Evolutionary conservation across 2,888 invertebrate species (phyloP).

Genomic region (Synergus japonicus): DNA sequence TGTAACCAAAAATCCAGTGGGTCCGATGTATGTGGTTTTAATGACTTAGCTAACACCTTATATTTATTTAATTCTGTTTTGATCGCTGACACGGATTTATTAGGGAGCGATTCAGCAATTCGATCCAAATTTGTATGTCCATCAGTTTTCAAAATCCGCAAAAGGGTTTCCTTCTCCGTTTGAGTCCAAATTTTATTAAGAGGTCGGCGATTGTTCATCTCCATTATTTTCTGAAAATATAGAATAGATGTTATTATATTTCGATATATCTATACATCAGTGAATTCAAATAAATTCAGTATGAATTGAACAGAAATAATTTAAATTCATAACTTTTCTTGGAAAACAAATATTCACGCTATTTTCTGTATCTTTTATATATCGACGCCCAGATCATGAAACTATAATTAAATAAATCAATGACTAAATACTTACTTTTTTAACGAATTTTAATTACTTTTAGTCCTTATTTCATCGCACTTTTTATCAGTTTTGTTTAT

Average conservation of each 20-base stretch:
- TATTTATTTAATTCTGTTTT: constrained; percentile 13
- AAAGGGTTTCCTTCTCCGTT: neutral
- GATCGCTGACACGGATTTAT: neutral
- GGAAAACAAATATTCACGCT: too few relatives aligned
- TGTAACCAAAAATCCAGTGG: constrained; percentile 37
- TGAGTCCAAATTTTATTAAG: neutral
- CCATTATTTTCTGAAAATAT: neutral
- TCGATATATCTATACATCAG: too few relatives aligned
- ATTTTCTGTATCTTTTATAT: too few relatives aligned
- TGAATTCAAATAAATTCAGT: too few relatives aligned
- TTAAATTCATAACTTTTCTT: too few relatives aligned
- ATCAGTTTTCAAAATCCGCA: constrained; percentile 1
- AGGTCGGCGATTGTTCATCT: neutral
- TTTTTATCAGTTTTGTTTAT: neutral
- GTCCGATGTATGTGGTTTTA: neutral
- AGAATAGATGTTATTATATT: neutral
- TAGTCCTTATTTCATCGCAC: neutral
- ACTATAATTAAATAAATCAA: neutral
- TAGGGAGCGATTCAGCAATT: constrained; percentile 4
- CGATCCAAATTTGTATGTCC: constrained; percentile 22
- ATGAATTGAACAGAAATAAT: too few relatives aligned
- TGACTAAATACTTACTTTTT: neutral
- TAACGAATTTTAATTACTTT: neutral
- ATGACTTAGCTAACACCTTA: neutral
- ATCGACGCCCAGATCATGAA: too few relatives aligned